Evolutionary conservation across 2,113 vertebrate species (phyloP), one percentile per base, ranked within the genome.

Genomic region (Balaeniceps rex): DNA sequence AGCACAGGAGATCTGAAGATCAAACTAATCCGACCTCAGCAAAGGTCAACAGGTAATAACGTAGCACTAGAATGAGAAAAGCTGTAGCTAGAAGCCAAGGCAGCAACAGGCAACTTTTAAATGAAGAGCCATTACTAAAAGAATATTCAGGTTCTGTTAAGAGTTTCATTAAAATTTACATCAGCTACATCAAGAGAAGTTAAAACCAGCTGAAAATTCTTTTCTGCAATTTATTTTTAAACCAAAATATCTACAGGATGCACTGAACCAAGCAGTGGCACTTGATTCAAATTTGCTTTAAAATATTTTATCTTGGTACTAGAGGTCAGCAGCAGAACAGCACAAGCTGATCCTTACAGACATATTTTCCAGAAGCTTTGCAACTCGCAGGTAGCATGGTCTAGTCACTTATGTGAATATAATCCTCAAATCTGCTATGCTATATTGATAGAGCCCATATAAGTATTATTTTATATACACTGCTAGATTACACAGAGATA

Each of bases 21-120:
- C 55, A 29, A 40, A 86, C 60, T 79, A 64, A 44, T 49, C 44
- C 81, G 75, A 87, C 63, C 44, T 66, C 22, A 84, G 21, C 28
- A 82, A 89, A 95, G 78, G 88, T 90, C 88, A 95, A 66, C 55
- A 70, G 95, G 92, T 42, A 96, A 74, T 36, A 87, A 71, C 6
- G 18, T 12, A 69, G 68, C 5, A 10, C 36, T 9, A 66, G 66
- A 89, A 75, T 25, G 49, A 64, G 49, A 68, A 29, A 63, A 61
- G 34, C 51, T 55, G n/a, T 24, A 63, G 85, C 58, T 83, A n/a
- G 3, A 7, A 69, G 64, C 38, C 52, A 22, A 60, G 55, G 21
- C 18, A 87, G 36, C 63, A 87, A 86, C 52, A 21, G 5, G 26
- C 26, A 71, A 71, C 47, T 80, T 61, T 12, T 23, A 75, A 86